Evolutionary conservation across 2,113 vertebrate species (phyloP).

Genomic region (Bubalus kerabau): DNA sequence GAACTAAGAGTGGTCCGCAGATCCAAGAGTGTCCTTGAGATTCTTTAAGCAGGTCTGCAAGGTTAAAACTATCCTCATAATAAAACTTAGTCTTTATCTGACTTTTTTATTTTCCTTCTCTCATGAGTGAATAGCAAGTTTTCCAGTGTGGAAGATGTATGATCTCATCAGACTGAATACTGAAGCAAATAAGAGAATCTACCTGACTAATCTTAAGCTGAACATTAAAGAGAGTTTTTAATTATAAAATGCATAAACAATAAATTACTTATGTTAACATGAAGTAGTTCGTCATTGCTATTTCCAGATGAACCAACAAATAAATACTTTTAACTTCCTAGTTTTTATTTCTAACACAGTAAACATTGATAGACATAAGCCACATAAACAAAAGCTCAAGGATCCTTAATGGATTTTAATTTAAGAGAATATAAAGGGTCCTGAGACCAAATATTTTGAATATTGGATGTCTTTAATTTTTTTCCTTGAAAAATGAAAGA

Average conservation of each 20-base stretch:
- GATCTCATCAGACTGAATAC: neutral
- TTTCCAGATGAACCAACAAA: neutral
- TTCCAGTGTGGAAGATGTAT: neutral
- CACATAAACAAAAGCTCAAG: neutral
- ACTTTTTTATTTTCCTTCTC: neutral
- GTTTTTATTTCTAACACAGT: neutral
- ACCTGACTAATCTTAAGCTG: neutral
- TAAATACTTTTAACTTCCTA: neutral
- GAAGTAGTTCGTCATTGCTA: neutral
- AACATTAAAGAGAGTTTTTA: neutral
- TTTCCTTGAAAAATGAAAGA: slow-evolving; percentile 6
- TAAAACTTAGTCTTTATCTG: neutral
- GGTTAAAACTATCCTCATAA: neutral
- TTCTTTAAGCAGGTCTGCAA: neutral
- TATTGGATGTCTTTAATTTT: neutral
- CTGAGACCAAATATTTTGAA: neutral
- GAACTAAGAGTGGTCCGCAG: neutral
- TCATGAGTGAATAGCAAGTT: neutral
- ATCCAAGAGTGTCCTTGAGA: neutral
- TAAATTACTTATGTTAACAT: neutral
- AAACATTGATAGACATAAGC: neutral
- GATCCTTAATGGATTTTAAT: slow-evolving; percentile 23
- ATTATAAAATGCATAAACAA: neutral
- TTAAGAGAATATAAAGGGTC: neutral
- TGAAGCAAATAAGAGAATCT: neutral